A percentile compares a stretch with the other conserved stretches of the same genome.
phyloP scores from a whole-genome alignment of 2,797 vertebrate genomes.

The Myotis vivesi region DNA sequence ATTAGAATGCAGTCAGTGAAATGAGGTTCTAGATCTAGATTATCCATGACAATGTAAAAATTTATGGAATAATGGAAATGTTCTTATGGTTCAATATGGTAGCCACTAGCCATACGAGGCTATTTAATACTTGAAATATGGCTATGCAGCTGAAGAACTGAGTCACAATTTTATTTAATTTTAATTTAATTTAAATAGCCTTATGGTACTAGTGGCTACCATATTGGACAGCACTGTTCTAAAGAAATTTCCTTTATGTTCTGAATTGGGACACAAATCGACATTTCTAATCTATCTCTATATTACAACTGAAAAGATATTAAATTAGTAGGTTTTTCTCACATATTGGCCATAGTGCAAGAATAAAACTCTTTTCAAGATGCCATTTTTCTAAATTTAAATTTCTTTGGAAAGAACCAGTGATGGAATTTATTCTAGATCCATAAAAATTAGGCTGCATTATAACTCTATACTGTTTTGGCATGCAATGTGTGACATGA shows the following conservation, averaged over 20 bases:
- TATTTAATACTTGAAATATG: neutral
- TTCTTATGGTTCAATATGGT: neutral
- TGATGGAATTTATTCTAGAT: neutral
- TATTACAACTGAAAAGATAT: neutral
- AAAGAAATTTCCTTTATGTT: neutral
- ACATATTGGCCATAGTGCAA: neutral
- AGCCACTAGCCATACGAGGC: neutral
- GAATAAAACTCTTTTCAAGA: neutral
- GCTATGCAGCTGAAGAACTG: neutral
- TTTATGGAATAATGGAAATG: neutral
- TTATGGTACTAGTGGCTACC: neutral
- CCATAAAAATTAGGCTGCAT: neutral
- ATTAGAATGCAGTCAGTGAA: neutral
- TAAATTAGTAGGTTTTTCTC: neutral
- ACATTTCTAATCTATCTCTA: neutral
- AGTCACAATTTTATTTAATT: neutral
- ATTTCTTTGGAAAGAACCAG: conserved; percentile 13
- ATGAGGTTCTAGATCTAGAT: neutral
- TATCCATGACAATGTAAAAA: neutral
- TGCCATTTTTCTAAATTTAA: conserved; percentile 16
- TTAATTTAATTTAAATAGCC: neutral
- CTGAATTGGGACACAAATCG: neutral
- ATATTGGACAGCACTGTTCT: neutral
- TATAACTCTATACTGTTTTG: neutral
- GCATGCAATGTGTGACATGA: neutral